Evolutionary conservation across 2,113 vertebrate species (phyloP), one percentile per base, ranked within the genome.

Genomic region (Cichladusa arquata): DNA sequence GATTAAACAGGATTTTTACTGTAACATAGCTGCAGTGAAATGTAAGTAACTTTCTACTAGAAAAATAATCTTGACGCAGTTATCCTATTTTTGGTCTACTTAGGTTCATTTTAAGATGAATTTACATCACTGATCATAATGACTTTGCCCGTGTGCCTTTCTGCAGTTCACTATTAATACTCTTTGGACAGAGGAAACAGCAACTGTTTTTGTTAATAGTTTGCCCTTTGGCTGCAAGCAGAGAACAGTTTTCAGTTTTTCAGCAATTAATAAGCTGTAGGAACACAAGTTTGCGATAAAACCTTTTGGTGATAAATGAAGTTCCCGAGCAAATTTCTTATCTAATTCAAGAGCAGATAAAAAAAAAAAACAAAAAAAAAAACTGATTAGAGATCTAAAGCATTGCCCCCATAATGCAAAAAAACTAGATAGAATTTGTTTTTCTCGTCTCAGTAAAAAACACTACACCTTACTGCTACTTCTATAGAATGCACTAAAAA

Each of bases 211-310:
- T 96, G 94, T 95, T 95, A 97, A 97, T 95, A 93, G 90, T 97
- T 92, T 97, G 96, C 98, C 98, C 98, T 98, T 98, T 98, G 98
- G 98, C 98, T 98, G 96, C 97, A 98, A 98, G 98, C 98, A 98
- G 97, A 98, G 95, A 98, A 98, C 83, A 23, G 91, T 96, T 97
- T 97, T 97, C 82, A 94, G 95, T 97, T 96, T 88, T 95, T 86
- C 95, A 97, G 96, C 84, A 93, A 70, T 93, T 97, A 97, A 96
- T 91, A 97, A 95, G 92, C 95, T 95, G 92, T 91, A 98, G 76
- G 95, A 96, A 98, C 54, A 51, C 95, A 97, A 97, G 91, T 92
- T 62, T 61, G 56, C 80, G 45, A 58, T 81, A 97, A 97, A 94
- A 79, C 71, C 58, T 88, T 90, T 96, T 79, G 78, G 86, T 92